phyloP scores from a whole-genome alignment of 2,797 vertebrate genomes.

The Gymnothorax reevesii region DNA sequence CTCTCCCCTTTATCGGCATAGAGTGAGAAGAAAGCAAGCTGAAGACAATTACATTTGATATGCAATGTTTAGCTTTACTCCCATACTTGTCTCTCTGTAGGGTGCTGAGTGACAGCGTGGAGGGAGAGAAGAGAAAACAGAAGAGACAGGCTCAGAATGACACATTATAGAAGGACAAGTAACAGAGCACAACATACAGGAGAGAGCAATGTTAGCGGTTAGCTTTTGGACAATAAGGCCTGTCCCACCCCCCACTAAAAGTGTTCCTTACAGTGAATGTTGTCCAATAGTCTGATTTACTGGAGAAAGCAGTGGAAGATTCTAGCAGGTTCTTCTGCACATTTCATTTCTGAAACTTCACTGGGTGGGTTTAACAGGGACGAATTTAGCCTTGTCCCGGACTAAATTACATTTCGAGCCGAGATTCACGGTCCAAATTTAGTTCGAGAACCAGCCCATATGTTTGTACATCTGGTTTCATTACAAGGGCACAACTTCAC shows the following conservation, averaged over 20 bases:
- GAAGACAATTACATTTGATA: slow-evolving; percentile 86
- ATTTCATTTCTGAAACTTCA: neutral
- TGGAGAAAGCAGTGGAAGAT: neutral
- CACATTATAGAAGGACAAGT: slow-evolving; percentile 76
- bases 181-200: slow-evolving; percentile 69
- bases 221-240: neutral
- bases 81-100: slow-evolving; percentile 99
- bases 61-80: slow-evolving; percentile 89
- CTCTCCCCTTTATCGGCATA: slow-evolving; percentile 31
- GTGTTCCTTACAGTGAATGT: neutral
- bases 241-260: neutral
- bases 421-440: too few relatives aligned
- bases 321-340: neutral
- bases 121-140: slow-evolving; percentile 84
- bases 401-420: too few relatives aligned
- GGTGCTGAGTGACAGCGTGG: slow-evolving; percentile 96
- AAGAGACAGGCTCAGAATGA: slow-evolving; percentile 83
- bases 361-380: too few relatives aligned
- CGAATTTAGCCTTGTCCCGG: too few relatives aligned
- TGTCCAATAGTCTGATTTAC: slow-evolving; percentile 1
- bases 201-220: slow-evolving; percentile 63
- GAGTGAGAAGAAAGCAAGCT: slow-evolving; percentile 82
- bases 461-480: neutral
- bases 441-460: too few relatives aligned
- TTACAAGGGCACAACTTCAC: neutral